These are phyloP conservation scores for Australoheros facetus DNA, from an alignment of 2,797 vertebrate genomes.

Conservation along the genomic window DNA sequence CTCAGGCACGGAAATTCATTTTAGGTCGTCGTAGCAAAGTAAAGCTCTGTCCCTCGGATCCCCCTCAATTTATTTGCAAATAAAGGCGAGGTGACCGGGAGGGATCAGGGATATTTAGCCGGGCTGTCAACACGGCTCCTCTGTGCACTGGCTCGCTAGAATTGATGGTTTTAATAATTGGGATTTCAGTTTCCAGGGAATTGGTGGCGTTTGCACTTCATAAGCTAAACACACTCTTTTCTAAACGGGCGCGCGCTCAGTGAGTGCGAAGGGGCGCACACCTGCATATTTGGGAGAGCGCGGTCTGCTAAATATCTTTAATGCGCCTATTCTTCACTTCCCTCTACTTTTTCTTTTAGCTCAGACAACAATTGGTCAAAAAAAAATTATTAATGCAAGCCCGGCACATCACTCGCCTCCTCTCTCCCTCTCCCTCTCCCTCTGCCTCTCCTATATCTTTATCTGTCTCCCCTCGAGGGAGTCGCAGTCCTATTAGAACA, in stretches of 20 bases:
- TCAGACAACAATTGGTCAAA: constrained; percentile 39
- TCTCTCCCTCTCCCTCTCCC: background rate
- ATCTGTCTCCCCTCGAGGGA: constrained; percentile 75
- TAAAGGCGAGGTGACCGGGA: constrained; percentile 97
- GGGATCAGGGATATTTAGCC: constrained; percentile 96
- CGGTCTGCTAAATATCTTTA: constrained; percentile 35
- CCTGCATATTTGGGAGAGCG: background rate
- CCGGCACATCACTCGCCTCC: constrained; percentile 20
- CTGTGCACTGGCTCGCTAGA: constrained; percentile 86
- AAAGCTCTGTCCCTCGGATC: constrained; percentile 92
- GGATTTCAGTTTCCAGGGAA: constrained; percentile 93
- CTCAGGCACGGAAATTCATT: constrained; percentile 97
- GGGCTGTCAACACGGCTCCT: constrained; percentile 93
- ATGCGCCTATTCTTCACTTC: constrained; percentile 31
- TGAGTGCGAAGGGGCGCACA: constrained; percentile 1
- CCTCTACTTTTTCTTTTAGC: background rate
- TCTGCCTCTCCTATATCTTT: constrained; percentile 51
- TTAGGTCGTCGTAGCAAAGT: constrained; percentile 86
- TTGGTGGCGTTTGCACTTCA: constrained; percentile 85
- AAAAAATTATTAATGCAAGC: constrained; percentile 46
- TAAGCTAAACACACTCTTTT: constrained; percentile 59
- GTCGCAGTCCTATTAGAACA: constrained; percentile 94
- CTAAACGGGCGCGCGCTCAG: background rate
- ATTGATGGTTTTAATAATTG: constrained; percentile 99
- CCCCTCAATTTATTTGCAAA: constrained; percentile 99